Evolutionary conservation across 2,113 vertebrate genomes (phyloP), one percentile per base, ranked within the genome.

Genomic region (Brevimyrus niger): DNA sequence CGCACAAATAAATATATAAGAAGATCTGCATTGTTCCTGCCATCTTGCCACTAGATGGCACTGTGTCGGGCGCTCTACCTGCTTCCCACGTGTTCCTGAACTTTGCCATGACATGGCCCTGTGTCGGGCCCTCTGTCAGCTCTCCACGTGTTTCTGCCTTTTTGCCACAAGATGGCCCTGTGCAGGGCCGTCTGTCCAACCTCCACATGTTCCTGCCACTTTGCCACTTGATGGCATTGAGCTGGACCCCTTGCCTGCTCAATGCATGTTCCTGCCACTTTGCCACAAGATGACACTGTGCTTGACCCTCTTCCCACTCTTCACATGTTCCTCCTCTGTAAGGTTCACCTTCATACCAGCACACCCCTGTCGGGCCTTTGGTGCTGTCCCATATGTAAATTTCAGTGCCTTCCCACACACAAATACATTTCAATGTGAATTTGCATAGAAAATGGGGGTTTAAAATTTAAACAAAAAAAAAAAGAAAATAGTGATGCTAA

Each of bases 401-500:
- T 92, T 93, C 93, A 95, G 95, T 96, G 95, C 96, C 96, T 96
- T 96, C 91, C 92, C 93, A 93, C 93, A 95, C 93, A 92, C 94
- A 94, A 95, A 94, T 93, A 93, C 94, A 94, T 94, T 94, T 91
- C 91, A 95, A 94, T 90, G 90, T 92, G 91, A 93, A 95, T 90
- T 92, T 94, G 21, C 87, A 95, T 93, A 94, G 93, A 80, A 94
- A 94, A 92, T 92, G 91, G 92, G 91, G 92, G 87, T 91, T 91
- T 90, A 89, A 89, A 91, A 88, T 88, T 88, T 65, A 89, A 84
- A 83, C 27, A 88, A 38, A 38, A 47, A 47, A 46, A n/a, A 11
- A 9, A n/a, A n/a, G 46, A 44, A 84, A 27, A 69, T 27, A 27
- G 61, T 27, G 61, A 46, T 47, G 80, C 42, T 84, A n/a, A 46